Evolutionary conservation across 2,113 vertebrate genomes (phyloP).

Genomic region (Neomonachus schauinslandi): DNA sequence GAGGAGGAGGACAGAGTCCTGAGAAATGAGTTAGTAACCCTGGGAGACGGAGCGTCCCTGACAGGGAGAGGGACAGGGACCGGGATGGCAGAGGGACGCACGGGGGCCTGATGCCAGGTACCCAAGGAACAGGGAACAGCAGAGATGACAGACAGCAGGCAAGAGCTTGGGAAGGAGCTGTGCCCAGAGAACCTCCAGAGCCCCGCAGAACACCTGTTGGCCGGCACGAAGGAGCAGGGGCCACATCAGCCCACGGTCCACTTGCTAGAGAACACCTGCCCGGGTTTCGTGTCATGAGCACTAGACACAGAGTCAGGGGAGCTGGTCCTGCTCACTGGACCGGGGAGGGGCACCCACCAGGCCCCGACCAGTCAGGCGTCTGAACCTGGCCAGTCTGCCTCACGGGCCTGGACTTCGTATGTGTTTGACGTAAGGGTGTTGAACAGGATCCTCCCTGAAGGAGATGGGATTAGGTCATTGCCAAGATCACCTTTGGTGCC

Average conservation of each 20-base stretch:
- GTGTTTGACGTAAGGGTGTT: background rate
- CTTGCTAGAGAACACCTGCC: background rate
- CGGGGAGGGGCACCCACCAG: background rate
- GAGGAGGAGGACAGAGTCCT: background rate
- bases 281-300: background rate
- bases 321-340: background rate
- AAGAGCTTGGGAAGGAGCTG: background rate
- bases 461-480: background rate
- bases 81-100: background rate
- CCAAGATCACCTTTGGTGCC: background rate
- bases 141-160: background rate
- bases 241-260: background rate
- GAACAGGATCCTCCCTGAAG: background rate
- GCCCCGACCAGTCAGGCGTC: background rate
- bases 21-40: background rate
- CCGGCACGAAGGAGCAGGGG: background rate
- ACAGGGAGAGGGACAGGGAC: background rate
- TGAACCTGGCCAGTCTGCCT: background rate
- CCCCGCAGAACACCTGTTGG: rapidly evolving
- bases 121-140: background rate
- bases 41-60: background rate
- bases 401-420: background rate
- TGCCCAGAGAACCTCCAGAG: background rate
- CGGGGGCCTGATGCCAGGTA: background rate
- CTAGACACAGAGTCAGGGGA: background rate